Conservation (phyloP, 2,888 invertebrate genomes). For the Napeogenes inachia region DNA sequence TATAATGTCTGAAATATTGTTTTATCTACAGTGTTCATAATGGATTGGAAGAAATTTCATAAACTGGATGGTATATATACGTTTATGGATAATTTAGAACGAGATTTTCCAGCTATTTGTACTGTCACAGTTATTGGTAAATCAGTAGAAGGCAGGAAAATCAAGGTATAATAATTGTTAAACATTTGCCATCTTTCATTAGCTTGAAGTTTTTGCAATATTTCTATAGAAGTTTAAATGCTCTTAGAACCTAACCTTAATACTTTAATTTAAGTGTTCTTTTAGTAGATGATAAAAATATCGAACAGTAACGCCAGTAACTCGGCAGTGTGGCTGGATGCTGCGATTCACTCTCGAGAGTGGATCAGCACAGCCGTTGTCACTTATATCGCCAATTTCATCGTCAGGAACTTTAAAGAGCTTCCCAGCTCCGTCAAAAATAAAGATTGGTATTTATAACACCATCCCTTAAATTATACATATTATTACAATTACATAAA, state of each 20-base stretch:
- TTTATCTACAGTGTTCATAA: slow-evolving; percentile 48
- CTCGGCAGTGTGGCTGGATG: slow-evolving; percentile 85
- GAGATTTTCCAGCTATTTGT: slow-evolving; percentile 85
- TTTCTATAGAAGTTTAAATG: slow-evolving; percentile 6
- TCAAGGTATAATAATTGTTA: slow-evolving; percentile 76
- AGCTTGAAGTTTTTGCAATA: slow-evolving; percentile 8
- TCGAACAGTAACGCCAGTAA: slow-evolving; percentile 83
- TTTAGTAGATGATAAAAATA: slow-evolving; percentile 76
- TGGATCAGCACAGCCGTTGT: slow-evolving; percentile 91
- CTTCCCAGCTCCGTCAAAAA: slow-evolving; percentile 83
- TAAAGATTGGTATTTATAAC: slow-evolving; percentile 83
- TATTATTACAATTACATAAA: neutral
- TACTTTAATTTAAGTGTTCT: slow-evolving; percentile 4
- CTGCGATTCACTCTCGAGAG: slow-evolving; percentile 92
- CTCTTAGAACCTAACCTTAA: neutral
- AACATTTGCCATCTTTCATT: neutral
- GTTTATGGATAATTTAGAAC: slow-evolving; percentile 86
- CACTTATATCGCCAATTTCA: slow-evolving; percentile 84
- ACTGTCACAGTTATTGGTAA: slow-evolving; percentile 85
- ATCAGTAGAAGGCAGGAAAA: slow-evolving; percentile 84
- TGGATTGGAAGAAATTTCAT: slow-evolving; percentile 90
- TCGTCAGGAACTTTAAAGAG: slow-evolving; percentile 83
- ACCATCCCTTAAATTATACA: neutral
- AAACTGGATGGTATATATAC: slow-evolving; percentile 84
- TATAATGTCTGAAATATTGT: slow-evolving; percentile 25